Percentiles rank a stretch among this genome's conserved stretches.
These are phyloP conservation scores for Mugil cephalus DNA, from an alignment of 2,113 vertebrate genomes.

Conservation along the genomic window DNA sequence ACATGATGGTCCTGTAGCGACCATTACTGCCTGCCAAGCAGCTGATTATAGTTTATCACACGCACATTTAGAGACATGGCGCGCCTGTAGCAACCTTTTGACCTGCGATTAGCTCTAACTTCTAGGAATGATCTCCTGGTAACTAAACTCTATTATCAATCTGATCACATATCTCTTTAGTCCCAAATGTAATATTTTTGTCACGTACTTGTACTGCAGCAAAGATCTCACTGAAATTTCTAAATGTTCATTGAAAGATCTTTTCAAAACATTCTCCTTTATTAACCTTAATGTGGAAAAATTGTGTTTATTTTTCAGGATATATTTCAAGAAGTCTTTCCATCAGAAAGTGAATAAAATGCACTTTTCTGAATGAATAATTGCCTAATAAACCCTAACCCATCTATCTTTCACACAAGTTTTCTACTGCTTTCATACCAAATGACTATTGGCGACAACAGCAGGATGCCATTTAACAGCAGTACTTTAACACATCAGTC, in stretches of 20 bases:
- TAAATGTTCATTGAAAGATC: too few species aligned
- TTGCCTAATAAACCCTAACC: too few species aligned
- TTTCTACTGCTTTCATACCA: too few species aligned
- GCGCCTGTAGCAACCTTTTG: constrained; percentile 25
- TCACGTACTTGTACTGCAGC: not conserved
- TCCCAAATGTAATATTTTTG: not conserved
- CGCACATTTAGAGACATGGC: constrained; percentile 26
- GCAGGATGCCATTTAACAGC: too few species aligned
- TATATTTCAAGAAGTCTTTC: too few species aligned
- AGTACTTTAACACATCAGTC: too few species aligned
- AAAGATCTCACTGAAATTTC: not conserved
- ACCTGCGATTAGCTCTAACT: not conserved
- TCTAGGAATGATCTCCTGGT: constrained; percentile 11
- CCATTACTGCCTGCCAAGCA: constrained; percentile 61
- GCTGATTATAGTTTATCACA: constrained; percentile 51
- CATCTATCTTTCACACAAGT: too few species aligned
- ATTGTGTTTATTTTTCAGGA: too few species aligned
- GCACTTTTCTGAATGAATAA: too few species aligned
- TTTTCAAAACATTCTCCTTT: not conserved
- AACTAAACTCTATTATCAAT: not conserved
- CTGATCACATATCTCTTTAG: not conserved
- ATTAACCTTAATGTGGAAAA: not conserved
- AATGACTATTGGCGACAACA: too few species aligned
- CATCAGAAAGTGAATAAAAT: too few species aligned
- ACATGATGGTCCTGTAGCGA: constrained; percentile 57